Base-by-base conservation (phyloP, 2,797 vertebrate species). In the Threskiornis aethiopicus region DNA sequence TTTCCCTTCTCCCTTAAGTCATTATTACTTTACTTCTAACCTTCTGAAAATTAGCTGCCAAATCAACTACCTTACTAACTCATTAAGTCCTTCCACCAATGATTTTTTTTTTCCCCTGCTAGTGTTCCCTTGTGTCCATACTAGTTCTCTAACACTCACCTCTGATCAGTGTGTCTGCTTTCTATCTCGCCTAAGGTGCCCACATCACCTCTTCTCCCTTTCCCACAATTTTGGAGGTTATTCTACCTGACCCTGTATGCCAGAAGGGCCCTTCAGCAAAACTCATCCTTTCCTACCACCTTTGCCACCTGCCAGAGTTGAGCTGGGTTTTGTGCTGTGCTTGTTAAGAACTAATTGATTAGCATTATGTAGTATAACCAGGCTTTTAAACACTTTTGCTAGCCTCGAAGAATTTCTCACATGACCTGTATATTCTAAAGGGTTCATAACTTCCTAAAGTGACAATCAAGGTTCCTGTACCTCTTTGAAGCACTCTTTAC, bases 381-480 rank as follows among this genome's bases (percentile, higher is more conserved):
- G 46, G 19, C 20, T 90, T 92, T 91, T 64, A 75, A 76, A 78
- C 65, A n/a, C 25, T 46, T 83, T 28, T 67, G 16, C 16, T 58
- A 83, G 19, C 29, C 71, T 93, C 16, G 16, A 80, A 94, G 54
- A 61, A 64, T 65, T 94, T 84, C 15, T 94, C 42, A 71, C 3
- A 2, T 51, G 57, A 65, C 20, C 26, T 29, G 17, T 44, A 29
- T 29, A 21, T 71, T 87, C 72, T 95, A 37, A 91, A 81, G 52
- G 25, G 28, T 86, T 76, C 26, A 3, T 58, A 29, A 91, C 83
- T 91, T 95, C 62, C 91, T 95, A 37, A 93, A 95, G 87, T 93
- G 84, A 90, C 57, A 95, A 62, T 92, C n/a, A 24, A 89, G 87
- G 72, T 97, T 96, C 87, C 89, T 85, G 84, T 31, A 37, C 37